These are phyloP conservation scores for Nyctereutes procyonoides DNA, from an alignment of 2,113 vertebrate genomes.

Conservation along the genomic window DNA sequence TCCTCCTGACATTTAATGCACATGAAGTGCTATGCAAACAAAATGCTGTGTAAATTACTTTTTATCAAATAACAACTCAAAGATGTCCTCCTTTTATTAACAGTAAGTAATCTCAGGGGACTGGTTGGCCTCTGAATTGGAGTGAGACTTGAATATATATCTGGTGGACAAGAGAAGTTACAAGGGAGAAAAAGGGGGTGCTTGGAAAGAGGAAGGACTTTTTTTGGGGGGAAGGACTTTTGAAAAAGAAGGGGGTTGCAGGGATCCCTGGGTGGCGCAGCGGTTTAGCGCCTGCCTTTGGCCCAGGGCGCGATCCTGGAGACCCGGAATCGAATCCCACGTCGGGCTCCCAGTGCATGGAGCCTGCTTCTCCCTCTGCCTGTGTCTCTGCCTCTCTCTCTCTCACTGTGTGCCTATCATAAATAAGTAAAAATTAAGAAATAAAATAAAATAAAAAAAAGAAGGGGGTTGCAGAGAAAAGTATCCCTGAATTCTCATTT, in stretches of 20 bases:
- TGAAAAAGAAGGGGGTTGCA: neutral
- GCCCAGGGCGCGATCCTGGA: too few species aligned
- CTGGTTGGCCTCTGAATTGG: neutral
- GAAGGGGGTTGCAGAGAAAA: neutral
- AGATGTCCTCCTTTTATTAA: neutral
- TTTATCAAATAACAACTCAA: neutral
- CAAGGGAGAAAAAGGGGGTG: neutral
- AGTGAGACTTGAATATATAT: neutral
- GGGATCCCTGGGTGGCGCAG: too few species aligned
- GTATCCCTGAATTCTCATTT: neutral
- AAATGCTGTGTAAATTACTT: neutral
- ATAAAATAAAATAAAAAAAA: neutral
- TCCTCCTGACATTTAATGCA: neutral
- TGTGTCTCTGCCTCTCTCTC: too few species aligned
- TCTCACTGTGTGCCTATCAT: too few species aligned
- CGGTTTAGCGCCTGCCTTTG: too few species aligned
- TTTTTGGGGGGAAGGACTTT: neutral
- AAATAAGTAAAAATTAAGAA: too few species aligned
- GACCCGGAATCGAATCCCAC: too few species aligned
- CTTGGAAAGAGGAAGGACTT: neutral
- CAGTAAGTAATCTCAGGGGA: neutral
- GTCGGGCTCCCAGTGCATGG: too few species aligned
- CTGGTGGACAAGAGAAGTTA: neutral
- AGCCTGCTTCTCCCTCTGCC: too few species aligned
- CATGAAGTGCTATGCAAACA: neutral